Evolutionary conservation across 2,888 invertebrate genomes (phyloP).

Genomic region (Anodontia alba): DNA sequence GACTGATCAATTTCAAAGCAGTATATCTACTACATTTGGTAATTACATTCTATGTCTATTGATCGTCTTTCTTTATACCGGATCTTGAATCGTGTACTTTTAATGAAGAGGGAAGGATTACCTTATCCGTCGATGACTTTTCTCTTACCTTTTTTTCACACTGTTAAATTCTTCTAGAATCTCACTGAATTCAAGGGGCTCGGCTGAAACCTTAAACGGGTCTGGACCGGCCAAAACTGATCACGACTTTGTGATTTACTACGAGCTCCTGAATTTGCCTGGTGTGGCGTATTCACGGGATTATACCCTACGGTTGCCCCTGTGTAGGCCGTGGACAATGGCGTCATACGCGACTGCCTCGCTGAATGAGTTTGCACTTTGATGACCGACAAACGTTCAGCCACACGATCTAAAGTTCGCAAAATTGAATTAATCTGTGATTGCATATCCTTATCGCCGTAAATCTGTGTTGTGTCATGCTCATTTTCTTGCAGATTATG

Average conservation of each 20-base stretch:
- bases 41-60: background rate
- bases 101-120: background rate
- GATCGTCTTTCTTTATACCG: background rate
- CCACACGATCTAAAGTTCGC: background rate
- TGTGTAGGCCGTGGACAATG: too few relatives aligned
- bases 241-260: background rate
- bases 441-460: background rate
- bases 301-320: too few relatives aligned
- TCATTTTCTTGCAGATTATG: background rate
- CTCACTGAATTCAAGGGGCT: background rate
- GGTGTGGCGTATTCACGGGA: background rate
- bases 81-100: background rate
- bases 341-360: background rate
- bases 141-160: too few relatives aligned
- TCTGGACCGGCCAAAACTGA: background rate
- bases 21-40: background rate
- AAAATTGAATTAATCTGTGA: background rate
- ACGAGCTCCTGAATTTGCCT: background rate
- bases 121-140: background rate
- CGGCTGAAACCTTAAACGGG: background rate
- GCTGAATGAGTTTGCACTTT: background rate
- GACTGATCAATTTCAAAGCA: background rate
- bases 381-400: background rate
- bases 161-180: background rate
- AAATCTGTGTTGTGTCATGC: background rate